Evolutionary conservation across 2,888 invertebrate genomes (phyloP), one percentile per base, ranked within the genome.

Genomic region (Acleris sparsana): DNA sequence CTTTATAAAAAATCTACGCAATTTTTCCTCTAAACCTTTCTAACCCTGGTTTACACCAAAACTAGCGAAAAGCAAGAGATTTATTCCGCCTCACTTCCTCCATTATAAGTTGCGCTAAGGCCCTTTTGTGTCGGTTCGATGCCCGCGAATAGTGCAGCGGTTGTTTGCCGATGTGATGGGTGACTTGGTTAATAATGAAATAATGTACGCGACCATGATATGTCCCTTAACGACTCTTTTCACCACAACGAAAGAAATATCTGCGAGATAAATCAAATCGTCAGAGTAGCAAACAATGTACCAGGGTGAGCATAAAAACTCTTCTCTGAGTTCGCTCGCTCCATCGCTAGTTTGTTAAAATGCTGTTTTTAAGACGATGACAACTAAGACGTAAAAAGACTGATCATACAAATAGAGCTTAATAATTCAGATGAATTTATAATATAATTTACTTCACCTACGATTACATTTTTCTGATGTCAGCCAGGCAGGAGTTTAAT

Each of bases 61-160:
- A 53, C 46, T 57, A 57, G 17, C 25, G 49, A 13, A 13, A 20
- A 13, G 49, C 20, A 25, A 46, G 53, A 67, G 71, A 69, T 69
- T 68, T 68, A 69, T 71, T 71, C 70, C 71, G 43, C 53, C 48
- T 59, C 67, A 63, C 63, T 70, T 59, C 66, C 58, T 53, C 63
- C 57, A 63, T 71, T 63, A 68, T 58, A 62, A 52, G 33, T 59
- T 59, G 57, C 48, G 58, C 13, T 33, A 49, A 25, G 58, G 22
- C 29, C 49, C 52, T 49, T 43, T n/a, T 43, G 51, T 52, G 22
- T 43, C 43, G 44, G 60, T 61, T 61, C 44, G 60, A 52, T 57
- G 25, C 60, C 17, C 57, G 57, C 46, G 53, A 48, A 55, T 52
- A 60, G 44, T 44, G 59, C 25, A 49, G 20, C 18, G 49, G 62